These are phyloP conservation scores for Elysia crispata DNA, from an alignment of 2,888 invertebrate genomes.

Conservation along the genomic window DNA sequence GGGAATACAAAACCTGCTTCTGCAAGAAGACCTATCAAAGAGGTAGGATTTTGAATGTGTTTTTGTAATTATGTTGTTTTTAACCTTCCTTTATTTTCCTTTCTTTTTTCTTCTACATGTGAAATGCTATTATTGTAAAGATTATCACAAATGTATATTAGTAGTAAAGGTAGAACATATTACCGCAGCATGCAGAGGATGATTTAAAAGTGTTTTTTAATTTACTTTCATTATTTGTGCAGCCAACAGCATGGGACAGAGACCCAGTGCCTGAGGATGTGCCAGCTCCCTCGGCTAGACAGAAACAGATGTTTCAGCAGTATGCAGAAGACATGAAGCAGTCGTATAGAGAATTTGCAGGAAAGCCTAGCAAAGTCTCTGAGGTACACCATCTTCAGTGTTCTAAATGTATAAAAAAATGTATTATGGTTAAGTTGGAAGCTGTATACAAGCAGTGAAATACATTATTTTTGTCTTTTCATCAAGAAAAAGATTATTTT, in stretches of 20 bases:
- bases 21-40: slow-evolving; percentile 53
- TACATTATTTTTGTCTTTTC: too few relatives aligned
- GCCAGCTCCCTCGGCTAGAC: slow-evolving; percentile 64
- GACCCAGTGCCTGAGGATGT: slow-evolving; percentile 63
- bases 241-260: slow-evolving; percentile 69
- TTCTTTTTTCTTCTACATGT: too few relatives aligned
- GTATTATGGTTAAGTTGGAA: background rate
- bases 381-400: too few relatives aligned
- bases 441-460: too few relatives aligned
- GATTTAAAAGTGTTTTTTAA: too few relatives aligned
- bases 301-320: slow-evolving; percentile 68
- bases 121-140: too few relatives aligned
- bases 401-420: background rate
- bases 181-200: too few relatives aligned
- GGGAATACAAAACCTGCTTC: slow-evolving; percentile 44
- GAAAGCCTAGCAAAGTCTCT: too few relatives aligned
- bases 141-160: too few relatives aligned
- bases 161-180: too few relatives aligned
- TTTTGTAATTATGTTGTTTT: background rate
- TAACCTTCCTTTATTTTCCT: background rate
- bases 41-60: slow-evolving; percentile 38
- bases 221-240: background rate
- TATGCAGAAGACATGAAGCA: slow-evolving; percentile 70
- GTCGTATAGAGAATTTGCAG: slow-evolving; percentile 60
- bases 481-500: too few relatives aligned